Conservation (phyloP, 2,888 invertebrate genomes). For the Aromia moschata region DNA sequence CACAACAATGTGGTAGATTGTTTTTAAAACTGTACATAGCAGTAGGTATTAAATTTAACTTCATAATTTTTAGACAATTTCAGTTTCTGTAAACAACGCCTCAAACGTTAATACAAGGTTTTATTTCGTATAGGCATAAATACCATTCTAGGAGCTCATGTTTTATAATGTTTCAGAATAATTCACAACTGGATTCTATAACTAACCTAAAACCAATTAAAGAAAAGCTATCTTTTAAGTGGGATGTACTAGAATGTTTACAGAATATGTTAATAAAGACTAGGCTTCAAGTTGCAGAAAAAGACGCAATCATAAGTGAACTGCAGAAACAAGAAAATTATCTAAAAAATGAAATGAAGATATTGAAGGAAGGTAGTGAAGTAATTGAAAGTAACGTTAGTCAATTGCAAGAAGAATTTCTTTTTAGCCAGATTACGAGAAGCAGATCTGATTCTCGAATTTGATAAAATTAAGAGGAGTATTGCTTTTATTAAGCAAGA, state of each 20-base stretch:
- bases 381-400: conserved; percentile 24
- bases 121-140: too few species aligned
- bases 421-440: conserved; percentile 39
- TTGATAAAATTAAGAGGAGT: conserved; percentile 39
- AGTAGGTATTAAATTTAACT: too few species aligned
- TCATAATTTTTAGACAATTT: too few species aligned
- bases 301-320: conserved; percentile 37
- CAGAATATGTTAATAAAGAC: conserved; percentile 38
- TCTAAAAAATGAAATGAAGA: conserved; percentile 35
- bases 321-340: conserved; percentile 31
- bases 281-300: conserved; percentile 41
- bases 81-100: too few species aligned
- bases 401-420: conserved; percentile 41
- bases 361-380: background rate
- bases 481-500: conserved; percentile 36
- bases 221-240: conserved; percentile 41
- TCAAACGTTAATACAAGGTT: too few species aligned
- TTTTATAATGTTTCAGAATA: conserved; percentile 27
- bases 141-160: background rate
- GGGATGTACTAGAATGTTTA: conserved; percentile 40
- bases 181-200: conserved; percentile 17
- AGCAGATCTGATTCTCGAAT: conserved; percentile 40
- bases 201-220: conserved; percentile 39
- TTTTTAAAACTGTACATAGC: too few species aligned
- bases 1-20: too few species aligned